Conservation (phyloP, 2,113 vertebrate species). For the Entelurus aequoreus region DNA sequence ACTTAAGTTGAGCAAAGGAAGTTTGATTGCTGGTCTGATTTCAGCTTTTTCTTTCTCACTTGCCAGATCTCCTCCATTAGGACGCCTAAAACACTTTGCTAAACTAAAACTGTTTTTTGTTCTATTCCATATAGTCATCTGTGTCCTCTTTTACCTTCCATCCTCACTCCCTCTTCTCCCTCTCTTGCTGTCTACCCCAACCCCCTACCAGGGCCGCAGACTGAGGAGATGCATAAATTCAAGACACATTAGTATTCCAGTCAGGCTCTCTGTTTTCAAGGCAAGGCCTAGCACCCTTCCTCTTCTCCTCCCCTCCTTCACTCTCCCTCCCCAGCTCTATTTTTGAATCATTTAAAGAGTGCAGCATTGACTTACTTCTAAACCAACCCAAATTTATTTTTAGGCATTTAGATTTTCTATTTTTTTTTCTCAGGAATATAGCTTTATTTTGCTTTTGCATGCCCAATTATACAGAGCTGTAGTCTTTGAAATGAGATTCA, state of each 20-base stretch:
- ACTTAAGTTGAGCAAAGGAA: background rate
- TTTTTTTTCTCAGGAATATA: slow-evolving; percentile 24
- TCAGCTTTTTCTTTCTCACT: background rate
- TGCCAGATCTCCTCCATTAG: background rate
- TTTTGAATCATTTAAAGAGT: slow-evolving; percentile 63
- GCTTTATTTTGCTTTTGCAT: slow-evolving; percentile 39
- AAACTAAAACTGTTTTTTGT: slow-evolving; percentile 50
- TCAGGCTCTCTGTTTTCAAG: slow-evolving; percentile 76
- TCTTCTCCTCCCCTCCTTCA: slow-evolving; percentile 43
- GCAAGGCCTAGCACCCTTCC: slow-evolving; percentile 69
- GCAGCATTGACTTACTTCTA: slow-evolving; percentile 50
- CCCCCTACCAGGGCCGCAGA: slow-evolving; percentile 72
- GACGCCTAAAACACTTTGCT: background rate
- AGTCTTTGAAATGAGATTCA: slow-evolving; percentile 68
- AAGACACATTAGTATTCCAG: slow-evolving; percentile 76
- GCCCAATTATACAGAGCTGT: slow-evolving; percentile 62
- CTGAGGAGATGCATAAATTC: slow-evolving; percentile 78
- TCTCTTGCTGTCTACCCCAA: slow-evolving; percentile 46
- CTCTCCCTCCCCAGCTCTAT: slow-evolving; percentile 55
- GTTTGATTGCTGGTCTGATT: background rate
- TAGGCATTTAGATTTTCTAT: slow-evolving; percentile 24
- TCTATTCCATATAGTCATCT: slow-evolving; percentile 55
- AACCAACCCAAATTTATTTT: slow-evolving; percentile 52
- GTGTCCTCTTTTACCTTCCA: slow-evolving; percentile 32
- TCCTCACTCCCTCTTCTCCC: slow-evolving; percentile 22